Evolutionary conservation across 2,888 invertebrate species (phyloP).

Genomic region (Amphipyra tragopoginis): DNA sequence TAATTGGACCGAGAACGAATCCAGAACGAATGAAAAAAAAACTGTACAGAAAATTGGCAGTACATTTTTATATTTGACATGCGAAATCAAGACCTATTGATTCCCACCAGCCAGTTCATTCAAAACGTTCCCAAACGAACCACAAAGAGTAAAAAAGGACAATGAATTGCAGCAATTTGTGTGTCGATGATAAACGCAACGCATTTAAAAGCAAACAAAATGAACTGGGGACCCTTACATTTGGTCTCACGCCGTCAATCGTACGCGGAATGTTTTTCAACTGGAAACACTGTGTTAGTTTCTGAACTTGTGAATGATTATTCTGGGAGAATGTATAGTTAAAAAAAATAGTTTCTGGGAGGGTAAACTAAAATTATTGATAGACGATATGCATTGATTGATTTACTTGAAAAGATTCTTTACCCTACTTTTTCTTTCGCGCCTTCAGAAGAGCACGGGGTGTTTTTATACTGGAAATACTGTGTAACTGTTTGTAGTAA

Average conservation of each 20-base stretch:
- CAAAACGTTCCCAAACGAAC: conserved; percentile 25
- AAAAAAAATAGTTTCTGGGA: too few relatives aligned
- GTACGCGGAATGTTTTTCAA: conserved; percentile 37
- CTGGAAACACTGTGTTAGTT: conserved; percentile 17
- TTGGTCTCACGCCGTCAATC: conserved; percentile 46
- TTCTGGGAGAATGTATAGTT: too few relatives aligned
- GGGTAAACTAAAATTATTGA: too few relatives aligned
- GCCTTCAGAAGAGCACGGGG: too few relatives aligned
- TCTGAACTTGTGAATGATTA: neutral
- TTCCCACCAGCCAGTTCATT: conserved; percentile 46
- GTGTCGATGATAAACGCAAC: conserved; percentile 50
- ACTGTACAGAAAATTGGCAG: conserved; percentile 31
- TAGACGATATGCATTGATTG: too few relatives aligned
- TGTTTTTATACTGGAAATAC: too few relatives aligned
- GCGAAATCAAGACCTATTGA: conserved; percentile 44
- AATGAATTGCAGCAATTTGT: conserved; percentile 47
- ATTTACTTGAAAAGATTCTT: too few relatives aligned
- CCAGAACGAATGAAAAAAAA: conserved; percentile 10
- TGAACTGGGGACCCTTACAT: conserved; percentile 31
- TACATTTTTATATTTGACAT: conserved; percentile 31
- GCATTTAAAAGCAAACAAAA: conserved; percentile 57
- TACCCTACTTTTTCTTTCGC: too few relatives aligned
- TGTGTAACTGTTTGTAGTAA: too few relatives aligned
- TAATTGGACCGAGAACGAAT: conserved; percentile 20
- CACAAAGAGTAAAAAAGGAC: conserved; percentile 42